Evolutionary conservation across 2,888 invertebrate genomes (phyloP).

Genomic region (Tetrapedia diversipes): DNA sequence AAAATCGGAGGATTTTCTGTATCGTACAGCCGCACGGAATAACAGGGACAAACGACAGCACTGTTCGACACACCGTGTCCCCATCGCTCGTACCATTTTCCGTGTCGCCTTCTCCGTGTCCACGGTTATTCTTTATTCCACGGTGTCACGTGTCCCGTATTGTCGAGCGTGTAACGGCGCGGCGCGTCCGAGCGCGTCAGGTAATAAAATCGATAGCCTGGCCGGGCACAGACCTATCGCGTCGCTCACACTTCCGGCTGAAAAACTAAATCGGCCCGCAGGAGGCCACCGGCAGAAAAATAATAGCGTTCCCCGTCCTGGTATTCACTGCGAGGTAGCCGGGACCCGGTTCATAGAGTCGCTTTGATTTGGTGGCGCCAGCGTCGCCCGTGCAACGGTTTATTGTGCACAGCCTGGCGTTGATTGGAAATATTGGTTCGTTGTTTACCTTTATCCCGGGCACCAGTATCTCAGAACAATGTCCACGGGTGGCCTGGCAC

Average conservation of each 20-base stretch:
- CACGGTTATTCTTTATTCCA: slow-evolving; percentile 48
- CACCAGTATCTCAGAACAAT: slow-evolving; percentile 54
- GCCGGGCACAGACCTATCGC: slow-evolving; percentile 22
- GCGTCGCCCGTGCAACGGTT: slow-evolving; percentile 21
- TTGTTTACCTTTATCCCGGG: slow-evolving; percentile 53
- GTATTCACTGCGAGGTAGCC: slow-evolving; percentile 33
- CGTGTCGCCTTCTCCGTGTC: slow-evolving; percentile 4
- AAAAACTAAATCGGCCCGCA: slow-evolving; percentile 56
- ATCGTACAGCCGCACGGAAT: background rate
- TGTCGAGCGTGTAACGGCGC: slow-evolving; percentile 41
- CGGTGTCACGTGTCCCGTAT: slow-evolving; percentile 49
- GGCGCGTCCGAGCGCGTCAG: slow-evolving; percentile 34
- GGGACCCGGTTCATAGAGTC: slow-evolving; percentile 27
- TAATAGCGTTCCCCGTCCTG: slow-evolving; percentile 49
- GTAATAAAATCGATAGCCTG: slow-evolving; percentile 61
- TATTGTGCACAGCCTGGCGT: slow-evolving; percentile 47
- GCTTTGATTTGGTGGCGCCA: slow-evolving; percentile 39
- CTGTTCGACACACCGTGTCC: slow-evolving; percentile 36
- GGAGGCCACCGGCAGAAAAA: slow-evolving; percentile 43
- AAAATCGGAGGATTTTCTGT: too few relatives aligned
- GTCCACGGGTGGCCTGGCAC: slow-evolving; percentile 17
- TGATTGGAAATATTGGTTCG: slow-evolving; percentile 63
- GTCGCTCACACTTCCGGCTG: slow-evolving; percentile 53
- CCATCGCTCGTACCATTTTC: slow-evolving; percentile 1
- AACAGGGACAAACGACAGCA: slow-evolving; percentile 43